Evolutionary conservation across 1,140 invertebrate genomes (phyloP), one percentile per base, ranked within the genome.

Genomic region (Drosophila eugracilis): DNA sequence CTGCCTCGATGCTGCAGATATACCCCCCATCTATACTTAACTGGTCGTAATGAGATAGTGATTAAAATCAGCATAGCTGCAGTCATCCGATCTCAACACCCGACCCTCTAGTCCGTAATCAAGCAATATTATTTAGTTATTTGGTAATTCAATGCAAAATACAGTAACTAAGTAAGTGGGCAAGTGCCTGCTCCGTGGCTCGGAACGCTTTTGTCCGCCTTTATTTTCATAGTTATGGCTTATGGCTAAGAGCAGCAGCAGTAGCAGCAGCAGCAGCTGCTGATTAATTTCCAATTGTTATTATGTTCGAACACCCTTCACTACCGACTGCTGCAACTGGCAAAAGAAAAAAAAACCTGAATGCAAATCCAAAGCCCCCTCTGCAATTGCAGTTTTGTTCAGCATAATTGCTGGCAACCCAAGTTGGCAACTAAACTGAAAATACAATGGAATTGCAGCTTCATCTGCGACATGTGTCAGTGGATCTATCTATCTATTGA

Each of bases 101-200:
- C 19, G n/a, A n/a, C 28, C 17, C 10, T 55, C 7, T 2, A 9
- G 15, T 1, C 22, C 1, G 32, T 28, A 59, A 67, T 60, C 44
- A 19, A 49, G 26, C 37, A 72, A 72, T 30, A 60, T 44, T 72
- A 72, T 59, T 72, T 60, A 60, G 53, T 72, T 72, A 72, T 72
- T 72, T 72, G 67, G 67, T 72, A 72, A 72, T 60, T 72, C 55
- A 72, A 72, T 72, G 67, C 67, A 72, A 59, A 71, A 44, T 30
- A 30, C 12, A 12, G 28, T 12, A 59, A 36, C 39, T 49, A 30
- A 30, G 21, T 49, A 70, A 70, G 44, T 49, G 21, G 44, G 54
- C 55, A 49, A 45, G 41, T 59, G n/a, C n/a, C n/a, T 59, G 57
- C 36, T 60, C 57, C 12, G 36, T 48, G 57, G 42, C 53, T 63